Base-by-base conservation (phyloP, 1,140 invertebrate species). In the Conus betulinus region DNA sequence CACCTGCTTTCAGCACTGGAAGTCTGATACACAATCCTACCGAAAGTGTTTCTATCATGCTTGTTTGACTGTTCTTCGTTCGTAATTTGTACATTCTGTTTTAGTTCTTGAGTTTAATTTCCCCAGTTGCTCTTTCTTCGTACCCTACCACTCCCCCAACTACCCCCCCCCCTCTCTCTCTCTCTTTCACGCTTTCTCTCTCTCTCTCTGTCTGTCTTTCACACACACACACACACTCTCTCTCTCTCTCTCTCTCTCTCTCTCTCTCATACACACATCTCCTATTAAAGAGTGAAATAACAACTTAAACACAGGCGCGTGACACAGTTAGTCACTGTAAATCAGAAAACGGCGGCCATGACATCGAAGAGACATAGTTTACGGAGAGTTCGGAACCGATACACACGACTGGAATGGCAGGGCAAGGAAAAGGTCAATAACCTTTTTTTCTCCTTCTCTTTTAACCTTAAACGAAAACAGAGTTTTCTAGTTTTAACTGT, bases 191-290 rank as follows among this genome's bases (percentile, higher is more conserved):
- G 11, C 25, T 25, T 3, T 27, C 25, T 79, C 51, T 25, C 25
- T 52, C 51, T 79, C 51, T 79, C 3, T 79, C 51, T 79, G 2
- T 79, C 25, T 79, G 1, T 25, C 25, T 79, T 13, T 25, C 78
- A 15, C 51, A 13, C 78, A 13, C 78, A 13, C 78, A 13, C 78
- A 13, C 78, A 13, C 78, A 13, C 78, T 79, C 78, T 79, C 78
- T 79, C 78, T 79, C 78, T 79, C 78, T 79, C 78, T 79, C 78
- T 79, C 78, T 79, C 78, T 79, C 78, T 79, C 78, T 79, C 78
- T 79, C 78, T 79, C 60, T 63, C 60, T 79, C 60, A n/a, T n/a
- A n/a, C n/a, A n/a, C n/a, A n/a, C n/a, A n/a, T 13, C 17, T 63
- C 60, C 0, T 63, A 13, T 63, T 20, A 63, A 63, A 11, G n/a